These are phyloP conservation scores for Buphagus erythrorhynchus DNA, from an alignment of 2,797 vertebrate genomes.

Conservation along the genomic window DNA sequence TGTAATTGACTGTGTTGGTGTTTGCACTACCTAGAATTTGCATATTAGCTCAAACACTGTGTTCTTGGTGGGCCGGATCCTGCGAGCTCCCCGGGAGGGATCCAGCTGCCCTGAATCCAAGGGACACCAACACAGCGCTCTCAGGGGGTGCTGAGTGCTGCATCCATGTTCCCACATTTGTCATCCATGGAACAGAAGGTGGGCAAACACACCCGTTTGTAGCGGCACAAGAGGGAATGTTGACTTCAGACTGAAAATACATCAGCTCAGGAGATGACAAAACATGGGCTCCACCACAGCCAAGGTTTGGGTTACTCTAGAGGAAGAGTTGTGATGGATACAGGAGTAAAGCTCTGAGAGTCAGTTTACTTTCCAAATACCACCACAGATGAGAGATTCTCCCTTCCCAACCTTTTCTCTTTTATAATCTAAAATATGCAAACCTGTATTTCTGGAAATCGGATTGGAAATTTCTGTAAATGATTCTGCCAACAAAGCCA, in stretches of 20 bases:
- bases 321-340: background rate
- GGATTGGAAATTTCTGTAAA: background rate
- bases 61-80: constrained; percentile 1
- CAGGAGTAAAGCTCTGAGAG: background rate
- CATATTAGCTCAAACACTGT: constrained; percentile 49
- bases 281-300: background rate
- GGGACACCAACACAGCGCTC: background rate
- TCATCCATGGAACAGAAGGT: background rate
- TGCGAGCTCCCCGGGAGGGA: background rate
- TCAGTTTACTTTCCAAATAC: background rate
- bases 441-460: background rate
- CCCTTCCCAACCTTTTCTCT: background rate
- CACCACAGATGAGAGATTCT: fast-evolving
- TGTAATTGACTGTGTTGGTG: constrained; percentile 65
- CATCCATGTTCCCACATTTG: background rate
- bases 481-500: background rate
- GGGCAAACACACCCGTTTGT: background rate
- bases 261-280: background rate
- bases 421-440: background rate
- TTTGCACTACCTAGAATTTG: constrained; percentile 71
- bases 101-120: background rate
- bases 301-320: background rate
- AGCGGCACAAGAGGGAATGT: fast-evolving
- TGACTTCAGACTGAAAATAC: background rate
- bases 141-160: background rate